phyloP scores from a whole-genome alignment of 2,888 invertebrate genomes.

The Eupithecia tripunctaria region DNA sequence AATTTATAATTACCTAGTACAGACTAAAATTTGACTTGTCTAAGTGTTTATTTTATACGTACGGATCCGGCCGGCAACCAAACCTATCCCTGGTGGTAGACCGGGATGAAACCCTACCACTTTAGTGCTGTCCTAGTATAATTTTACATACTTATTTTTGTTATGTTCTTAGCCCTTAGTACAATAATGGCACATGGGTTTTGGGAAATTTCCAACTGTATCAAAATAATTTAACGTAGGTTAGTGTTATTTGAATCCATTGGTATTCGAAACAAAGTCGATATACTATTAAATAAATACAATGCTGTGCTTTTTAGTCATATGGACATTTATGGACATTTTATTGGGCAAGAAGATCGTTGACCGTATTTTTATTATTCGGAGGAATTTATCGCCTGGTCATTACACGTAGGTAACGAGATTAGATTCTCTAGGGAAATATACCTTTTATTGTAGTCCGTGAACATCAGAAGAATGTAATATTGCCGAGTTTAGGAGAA shows the following conservation, averaged over 20 bases:
- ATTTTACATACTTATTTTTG: too few species aligned
- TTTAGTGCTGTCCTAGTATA: too few species aligned
- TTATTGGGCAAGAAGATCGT: conserved; percentile 48
- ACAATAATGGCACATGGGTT: background rate
- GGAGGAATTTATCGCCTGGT: conserved; percentile 45
- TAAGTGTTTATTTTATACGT: too few species aligned
- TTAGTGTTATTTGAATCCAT: background rate
- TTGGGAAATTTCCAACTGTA: background rate
- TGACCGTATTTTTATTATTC: conserved; percentile 53
- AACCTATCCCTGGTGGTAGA: too few species aligned
- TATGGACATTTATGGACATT: conserved; percentile 42
- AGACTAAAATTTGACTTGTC: too few species aligned
- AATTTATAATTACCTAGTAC: too few species aligned
- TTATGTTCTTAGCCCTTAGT: too few species aligned
- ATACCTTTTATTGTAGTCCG: conserved; percentile 43
- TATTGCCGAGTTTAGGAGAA: conserved; percentile 33
- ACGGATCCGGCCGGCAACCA: too few species aligned
- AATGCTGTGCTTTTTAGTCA: conserved; percentile 40
- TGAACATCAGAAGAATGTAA: conserved; percentile 44
- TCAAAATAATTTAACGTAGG: background rate
- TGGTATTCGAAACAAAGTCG: conserved; percentile 50
- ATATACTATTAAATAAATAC: conserved; percentile 45
- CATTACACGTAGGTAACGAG: conserved; percentile 45
- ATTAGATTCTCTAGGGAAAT: conserved; percentile 43
- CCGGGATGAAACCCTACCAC: too few species aligned